Percentiles rank a stretch among this genome's conserved stretches.
phyloP scores from a whole-genome alignment of 2,113 vertebrate genomes.

The Bufo gargarizans region DNA sequence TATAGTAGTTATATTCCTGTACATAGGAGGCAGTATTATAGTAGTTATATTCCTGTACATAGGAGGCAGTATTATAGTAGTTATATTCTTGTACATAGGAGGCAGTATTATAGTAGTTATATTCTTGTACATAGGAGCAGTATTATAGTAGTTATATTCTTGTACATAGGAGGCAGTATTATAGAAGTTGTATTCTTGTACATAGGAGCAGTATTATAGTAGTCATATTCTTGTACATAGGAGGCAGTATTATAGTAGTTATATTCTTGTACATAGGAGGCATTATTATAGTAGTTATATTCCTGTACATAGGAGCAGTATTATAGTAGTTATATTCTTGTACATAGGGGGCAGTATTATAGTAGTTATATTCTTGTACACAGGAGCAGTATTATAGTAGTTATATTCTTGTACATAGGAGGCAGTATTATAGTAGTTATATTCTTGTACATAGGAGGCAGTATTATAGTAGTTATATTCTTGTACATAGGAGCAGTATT shows the following conservation, averaged over 20 bases:
- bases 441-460: neutral
- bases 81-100: neutral
- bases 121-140: neutral
- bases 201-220: neutral
- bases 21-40: constrained; percentile 5
- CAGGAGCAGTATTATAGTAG: neutral
- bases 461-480: constrained; percentile 12
- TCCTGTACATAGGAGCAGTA: neutral
- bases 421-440: constrained; percentile 12
- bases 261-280: neutral
- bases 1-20: constrained; percentile 11
- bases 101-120: constrained; percentile 10
- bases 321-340: constrained; percentile 1
- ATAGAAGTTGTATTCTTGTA: too few relatives aligned
- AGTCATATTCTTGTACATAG: neutral
- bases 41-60: neutral
- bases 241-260: neutral
- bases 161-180: too few relatives aligned
- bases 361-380: too few relatives aligned
- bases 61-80: too few relatives aligned
- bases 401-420: neutral
- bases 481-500: constrained; percentile 3
- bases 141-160: constrained; percentile 16
- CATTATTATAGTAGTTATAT: neutral
- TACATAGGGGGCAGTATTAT: neutral